Conservation (phyloP, 2,888 invertebrate genomes). For the Drosophila infuscata region DNA sequence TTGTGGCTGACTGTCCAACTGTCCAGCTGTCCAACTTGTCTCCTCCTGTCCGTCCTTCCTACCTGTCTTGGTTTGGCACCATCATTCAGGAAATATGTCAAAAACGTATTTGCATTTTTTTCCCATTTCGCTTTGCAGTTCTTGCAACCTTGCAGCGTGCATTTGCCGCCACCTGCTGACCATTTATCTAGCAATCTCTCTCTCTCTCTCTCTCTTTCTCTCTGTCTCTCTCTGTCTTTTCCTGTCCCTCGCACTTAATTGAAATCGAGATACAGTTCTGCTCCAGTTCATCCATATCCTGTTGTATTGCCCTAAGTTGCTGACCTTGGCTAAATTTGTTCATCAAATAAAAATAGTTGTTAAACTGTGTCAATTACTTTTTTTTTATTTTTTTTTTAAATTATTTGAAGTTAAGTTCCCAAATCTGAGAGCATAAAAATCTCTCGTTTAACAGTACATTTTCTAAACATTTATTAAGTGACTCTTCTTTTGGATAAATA, state of each 20-base stretch:
- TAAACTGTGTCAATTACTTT: slow-evolving; percentile 5
- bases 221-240: background rate
- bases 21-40: slow-evolving; percentile 12
- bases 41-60: slow-evolving; percentile 7
- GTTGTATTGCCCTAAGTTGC: no score
- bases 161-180: slow-evolving; percentile 37
- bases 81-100: slow-evolving; percentile 63
- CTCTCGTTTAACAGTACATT: background rate
- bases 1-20: slow-evolving; percentile 4
- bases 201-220: no score
- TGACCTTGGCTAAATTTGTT: slow-evolving; percentile 29
- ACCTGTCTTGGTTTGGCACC: slow-evolving; percentile 28
- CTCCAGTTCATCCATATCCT: background rate
- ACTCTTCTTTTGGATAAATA: no score
- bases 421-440: background rate
- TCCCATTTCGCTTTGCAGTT: slow-evolving; percentile 30
- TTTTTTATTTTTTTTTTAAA: background rate
- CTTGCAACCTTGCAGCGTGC: slow-evolving; percentile 10
- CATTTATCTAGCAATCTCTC: background rate
- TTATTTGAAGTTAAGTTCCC: background rate
- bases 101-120: slow-evolving; percentile 67
- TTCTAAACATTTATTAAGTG: no score
- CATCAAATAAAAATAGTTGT: background rate
- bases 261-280: slow-evolving; percentile 49
- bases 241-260: slow-evolving; percentile 44